Base-by-base conservation (phyloP, 2,888 invertebrate species). In the Euplagia quadripunctaria region DNA sequence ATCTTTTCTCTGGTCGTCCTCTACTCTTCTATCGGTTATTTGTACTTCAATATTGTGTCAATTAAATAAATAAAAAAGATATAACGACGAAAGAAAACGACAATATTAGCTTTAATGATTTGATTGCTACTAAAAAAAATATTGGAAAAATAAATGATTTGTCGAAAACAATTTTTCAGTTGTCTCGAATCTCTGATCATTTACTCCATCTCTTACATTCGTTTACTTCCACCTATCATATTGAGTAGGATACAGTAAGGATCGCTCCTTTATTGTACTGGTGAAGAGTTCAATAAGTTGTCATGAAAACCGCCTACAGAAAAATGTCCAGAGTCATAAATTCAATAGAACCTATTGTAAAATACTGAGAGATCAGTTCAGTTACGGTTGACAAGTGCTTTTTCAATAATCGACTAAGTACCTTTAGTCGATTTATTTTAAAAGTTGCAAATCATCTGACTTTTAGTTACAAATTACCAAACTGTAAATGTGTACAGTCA, bases 281-380 rank as follows among this genome's bases (percentile, higher is more conserved):
- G 73, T 80, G 77, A 82, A 79, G 76, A 78, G 17, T 7, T 52
- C 17, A 17, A 17, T 52, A 46, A 46, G 43, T 6, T 52, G 3
- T 52, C 6, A 14, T 76, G 71, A 75, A 75, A 77, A 73, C 75
- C 61, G 46, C 41, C 55, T 64, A 73, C 73, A 71, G 67, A 75
- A 69, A 76, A 76, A 75, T 79, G 79, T 72, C 49, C 69, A 72
- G 31, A 12, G 6, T 12, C 31, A 46, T 72, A 66, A 68, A 73
- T 74, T 79, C 76, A 78, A 80, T 75, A 73, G 74, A 72, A 75
- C 76, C 43, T 83, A 74, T 74, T 68, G 74, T 70, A 74, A 77
- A 77, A 78, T 78, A 75, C 71, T 74, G 64, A 76, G 72, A 78
- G 68, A 68, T 73, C 66, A 61, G 51, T 17, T 6, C n/a, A 14